Conservation (phyloP, 2,113 vertebrate genomes). For the Strigops habroptila region DNA sequence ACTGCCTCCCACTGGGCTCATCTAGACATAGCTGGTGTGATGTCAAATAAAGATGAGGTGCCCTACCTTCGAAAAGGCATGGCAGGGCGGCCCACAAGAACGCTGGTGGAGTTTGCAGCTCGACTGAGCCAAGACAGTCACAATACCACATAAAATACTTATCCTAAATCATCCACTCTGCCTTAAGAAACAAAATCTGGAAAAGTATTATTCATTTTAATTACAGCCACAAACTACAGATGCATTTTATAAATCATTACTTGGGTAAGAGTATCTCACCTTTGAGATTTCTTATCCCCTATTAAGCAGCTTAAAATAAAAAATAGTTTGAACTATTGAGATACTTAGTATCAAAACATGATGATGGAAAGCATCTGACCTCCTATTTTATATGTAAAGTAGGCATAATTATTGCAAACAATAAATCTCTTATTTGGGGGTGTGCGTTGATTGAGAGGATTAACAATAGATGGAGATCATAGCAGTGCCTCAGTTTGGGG, state of each 20-base stretch:
- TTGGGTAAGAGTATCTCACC: neutral
- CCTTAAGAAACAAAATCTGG: neutral
- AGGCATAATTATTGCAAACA: neutral
- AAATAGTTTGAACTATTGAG: neutral
- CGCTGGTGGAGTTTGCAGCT: slow-evolving; percentile 85
- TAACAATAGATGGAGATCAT: neutral
- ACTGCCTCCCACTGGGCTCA: slow-evolving; percentile 91
- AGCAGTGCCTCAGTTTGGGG: neutral
- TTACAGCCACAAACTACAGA: neutral
- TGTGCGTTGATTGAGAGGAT: neutral
- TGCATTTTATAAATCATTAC: neutral
- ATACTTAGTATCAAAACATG: neutral
- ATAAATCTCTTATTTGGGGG: neutral
- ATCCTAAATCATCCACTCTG: neutral
- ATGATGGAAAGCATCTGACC: neutral
- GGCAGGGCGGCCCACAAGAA: slow-evolving; percentile 92
- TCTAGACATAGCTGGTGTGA: slow-evolving; percentile 95
- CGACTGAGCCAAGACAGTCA: slow-evolving; percentile 70
- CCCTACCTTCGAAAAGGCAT: slow-evolving; percentile 94
- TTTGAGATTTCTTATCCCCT: neutral
- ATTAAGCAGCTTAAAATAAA: neutral
- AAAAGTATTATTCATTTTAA: neutral
- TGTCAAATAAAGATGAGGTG: slow-evolving; percentile 93
- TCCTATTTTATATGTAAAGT: neutral
- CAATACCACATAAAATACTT: slow-evolving; percentile 1